Conservation (phyloP, 2,888 invertebrate species). For the Dicycla oo region DNA sequence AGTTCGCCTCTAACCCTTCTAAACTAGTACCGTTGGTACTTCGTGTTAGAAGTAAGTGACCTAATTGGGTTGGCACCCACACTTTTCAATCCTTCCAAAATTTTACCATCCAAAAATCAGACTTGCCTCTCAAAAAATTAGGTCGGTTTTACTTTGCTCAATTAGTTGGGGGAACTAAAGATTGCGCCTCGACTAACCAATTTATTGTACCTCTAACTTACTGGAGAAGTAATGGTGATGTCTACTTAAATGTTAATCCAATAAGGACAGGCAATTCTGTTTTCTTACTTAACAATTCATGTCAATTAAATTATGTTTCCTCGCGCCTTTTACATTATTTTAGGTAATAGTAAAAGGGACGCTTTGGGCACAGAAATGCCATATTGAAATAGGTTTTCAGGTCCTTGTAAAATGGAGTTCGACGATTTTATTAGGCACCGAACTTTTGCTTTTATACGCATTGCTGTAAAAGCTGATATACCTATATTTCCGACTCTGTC, state of each 20-base stretch:
- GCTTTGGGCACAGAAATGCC: conserved; percentile 1
- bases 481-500: not conserved
- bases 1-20: conserved; percentile 58
- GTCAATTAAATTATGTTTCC: conserved; percentile 60
- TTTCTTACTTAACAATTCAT: conserved; percentile 69
- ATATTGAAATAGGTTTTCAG: not conserved
- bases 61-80: conserved; percentile 74
- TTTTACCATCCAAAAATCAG: conserved; percentile 44
- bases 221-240: conserved; percentile 74
- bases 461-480: not conserved
- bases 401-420: conserved; percentile 13
- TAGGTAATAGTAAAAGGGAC: conserved; percentile 22
- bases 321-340: conserved; percentile 56
- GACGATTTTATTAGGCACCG: not conserved
- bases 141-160: conserved; percentile 55
- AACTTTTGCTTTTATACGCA: not conserved
- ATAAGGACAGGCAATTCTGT: conserved; percentile 73
- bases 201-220: conserved; percentile 74
- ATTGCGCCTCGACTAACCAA: conserved; percentile 73
- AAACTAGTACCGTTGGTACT: conserved; percentile 63
- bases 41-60: conserved; percentile 71
- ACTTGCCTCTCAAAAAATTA: conserved; percentile 52
- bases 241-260: conserved; percentile 74
- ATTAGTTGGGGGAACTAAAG: conserved; percentile 52
- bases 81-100: conserved; percentile 64